These are phyloP conservation scores for Alentia gelatinosa DNA, from an alignment of 2,888 invertebrate genomes.

Conservation along the genomic window DNA sequence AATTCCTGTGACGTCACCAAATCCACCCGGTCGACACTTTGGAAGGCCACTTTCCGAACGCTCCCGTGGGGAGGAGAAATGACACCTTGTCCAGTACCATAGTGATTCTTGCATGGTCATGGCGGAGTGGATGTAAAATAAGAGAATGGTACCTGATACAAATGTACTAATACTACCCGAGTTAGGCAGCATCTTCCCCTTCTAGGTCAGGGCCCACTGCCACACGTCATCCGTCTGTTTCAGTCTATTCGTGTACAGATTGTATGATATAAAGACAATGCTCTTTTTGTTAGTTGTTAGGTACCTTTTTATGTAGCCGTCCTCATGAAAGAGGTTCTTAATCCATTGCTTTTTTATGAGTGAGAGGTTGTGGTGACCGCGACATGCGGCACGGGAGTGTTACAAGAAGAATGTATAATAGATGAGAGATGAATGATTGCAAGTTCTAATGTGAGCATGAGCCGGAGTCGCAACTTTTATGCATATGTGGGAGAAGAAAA, in stretches of 20 bases:
- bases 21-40: too few relatives aligned
- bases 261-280: conserved; percentile 19
- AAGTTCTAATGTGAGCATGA: not conserved
- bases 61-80: too few relatives aligned
- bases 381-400: not conserved
- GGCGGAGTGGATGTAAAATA: too few relatives aligned
- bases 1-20: too few relatives aligned
- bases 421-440: not conserved
- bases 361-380: not conserved
- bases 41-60: too few relatives aligned
- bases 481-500: not conserved
- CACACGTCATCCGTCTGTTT: not conserved
- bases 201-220: not conserved
- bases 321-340: not conserved
- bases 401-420: not conserved
- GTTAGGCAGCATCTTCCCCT: not conserved
- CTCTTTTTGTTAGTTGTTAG: not conserved
- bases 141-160: too few relatives aligned
- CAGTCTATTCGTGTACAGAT: not conserved
- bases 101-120: too few relatives aligned
- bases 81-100: not conserved
- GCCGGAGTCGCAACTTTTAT: not conserved
- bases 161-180: not conserved
- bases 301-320: not conserved
- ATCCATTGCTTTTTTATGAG: not conserved